Evolutionary conservation across 2,888 invertebrate genomes (phyloP).

Genomic region (Cryptus viduatorius): DNA sequence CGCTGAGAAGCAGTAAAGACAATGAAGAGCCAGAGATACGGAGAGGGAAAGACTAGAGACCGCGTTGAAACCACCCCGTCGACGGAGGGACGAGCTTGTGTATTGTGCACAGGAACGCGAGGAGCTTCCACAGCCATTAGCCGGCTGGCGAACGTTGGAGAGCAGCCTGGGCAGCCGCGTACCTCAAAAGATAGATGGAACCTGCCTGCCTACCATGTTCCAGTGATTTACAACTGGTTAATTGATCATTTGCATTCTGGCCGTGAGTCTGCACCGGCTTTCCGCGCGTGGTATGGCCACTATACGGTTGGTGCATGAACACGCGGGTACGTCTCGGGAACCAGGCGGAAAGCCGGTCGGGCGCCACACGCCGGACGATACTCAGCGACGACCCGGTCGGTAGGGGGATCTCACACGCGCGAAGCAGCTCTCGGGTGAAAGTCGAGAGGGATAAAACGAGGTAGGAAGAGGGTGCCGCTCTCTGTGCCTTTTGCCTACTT

Average conservation of each 20-base stretch:
- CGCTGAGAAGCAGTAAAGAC: conserved; percentile 13
- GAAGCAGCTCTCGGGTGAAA: conserved; percentile 27
- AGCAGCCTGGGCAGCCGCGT: conserved; percentile 33
- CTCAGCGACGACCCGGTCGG: background rate
- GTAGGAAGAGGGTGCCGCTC: conserved; percentile 22
- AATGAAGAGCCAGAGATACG: conserved; percentile 3
- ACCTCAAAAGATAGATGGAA: conserved; percentile 72
- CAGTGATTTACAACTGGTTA: conserved; percentile 82
- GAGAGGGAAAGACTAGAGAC: conserved; percentile 27
- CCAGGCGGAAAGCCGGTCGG: conserved; percentile 43
- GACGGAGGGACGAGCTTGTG: background rate
- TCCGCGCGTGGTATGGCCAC: conserved; percentile 52
- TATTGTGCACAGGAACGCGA: background rate
- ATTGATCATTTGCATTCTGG: conserved; percentile 83
- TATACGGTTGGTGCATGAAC: background rate
- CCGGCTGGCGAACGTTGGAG: conserved; percentile 28
- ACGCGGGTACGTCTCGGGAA: background rate
- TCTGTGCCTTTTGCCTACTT: conserved; percentile 2
- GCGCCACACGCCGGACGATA: conserved; percentile 53
- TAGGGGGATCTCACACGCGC: conserved; percentile 23
- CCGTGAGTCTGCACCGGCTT: conserved; percentile 61
- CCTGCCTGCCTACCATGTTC: conserved; percentile 71
- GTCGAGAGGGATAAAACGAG: conserved; percentile 26
- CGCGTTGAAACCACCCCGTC: background rate
- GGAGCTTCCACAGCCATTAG: conserved; percentile 21